A percentile compares a stretch with the other conserved stretches of the same genome.
phyloP scores from a whole-genome alignment of 2,888 invertebrate genomes.

The Microchrysa polita region DNA sequence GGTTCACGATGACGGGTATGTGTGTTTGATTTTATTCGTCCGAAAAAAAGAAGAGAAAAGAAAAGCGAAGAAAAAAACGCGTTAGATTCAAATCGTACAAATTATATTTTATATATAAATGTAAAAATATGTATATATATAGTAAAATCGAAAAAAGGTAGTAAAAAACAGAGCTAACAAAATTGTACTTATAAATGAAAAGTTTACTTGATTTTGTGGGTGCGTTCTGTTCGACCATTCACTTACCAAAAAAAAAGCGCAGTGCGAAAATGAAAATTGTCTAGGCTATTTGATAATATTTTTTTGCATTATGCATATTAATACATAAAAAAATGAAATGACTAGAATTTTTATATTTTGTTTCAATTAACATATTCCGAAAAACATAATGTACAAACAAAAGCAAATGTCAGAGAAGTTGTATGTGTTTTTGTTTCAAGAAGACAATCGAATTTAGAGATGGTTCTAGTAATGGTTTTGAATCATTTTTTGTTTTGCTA shows the following conservation, averaged over 20 bases:
- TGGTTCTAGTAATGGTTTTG: no score
- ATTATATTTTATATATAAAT: conserved; percentile 47
- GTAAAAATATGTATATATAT: conserved; percentile 42
- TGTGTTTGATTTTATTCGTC: not conserved
- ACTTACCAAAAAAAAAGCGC: no score
- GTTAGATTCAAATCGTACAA: conserved; percentile 61
- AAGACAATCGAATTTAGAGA: conserved; percentile 19
- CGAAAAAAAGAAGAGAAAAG: conserved; percentile 57
- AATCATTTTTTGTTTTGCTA: not conserved
- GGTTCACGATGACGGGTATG: conserved; percentile 32
- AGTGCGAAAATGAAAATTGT: no score
- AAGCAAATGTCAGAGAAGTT: no score
- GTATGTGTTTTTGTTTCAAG: not conserved
- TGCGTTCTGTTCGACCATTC: no score
- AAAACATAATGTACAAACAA: not conserved
- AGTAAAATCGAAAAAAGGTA: conserved; percentile 44
- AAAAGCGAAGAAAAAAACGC: conserved; percentile 64
- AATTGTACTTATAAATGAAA: conserved; percentile 44
- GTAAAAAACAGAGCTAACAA: conserved; percentile 40
- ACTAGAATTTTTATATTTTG: no score
- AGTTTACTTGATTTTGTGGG: not conserved
- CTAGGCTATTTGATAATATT: no score
- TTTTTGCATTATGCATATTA: no score
- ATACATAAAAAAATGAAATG: no score
- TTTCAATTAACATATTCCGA: conserved; percentile 10